Base-by-base conservation (phyloP, 2,888 invertebrate genomes). In the Drosophila gaucha region DNA sequence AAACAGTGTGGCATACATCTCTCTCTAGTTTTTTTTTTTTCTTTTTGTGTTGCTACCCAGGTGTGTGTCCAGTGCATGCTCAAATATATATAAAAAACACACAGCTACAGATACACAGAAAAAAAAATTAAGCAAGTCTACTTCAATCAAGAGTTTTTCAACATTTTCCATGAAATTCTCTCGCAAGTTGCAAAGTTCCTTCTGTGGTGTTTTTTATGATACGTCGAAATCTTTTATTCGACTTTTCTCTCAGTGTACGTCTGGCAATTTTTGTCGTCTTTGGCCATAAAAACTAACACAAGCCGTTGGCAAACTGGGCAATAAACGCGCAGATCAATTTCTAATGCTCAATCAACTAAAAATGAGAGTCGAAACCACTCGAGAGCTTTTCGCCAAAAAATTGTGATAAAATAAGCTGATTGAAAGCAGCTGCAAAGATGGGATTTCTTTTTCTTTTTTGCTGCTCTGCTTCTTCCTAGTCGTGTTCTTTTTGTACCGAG, bases 271-370 rank as follows among this genome's bases (percentile, higher is more conserved):
- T 58, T 52, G 62, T 58, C 56, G 49, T 47, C 47, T 64, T 20
- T 3, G 58, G 64, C 62, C 73, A 75, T 82, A 83, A 86, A 82
- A 86, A 82, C 75, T 80, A 77, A 68, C 67, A 59, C 69, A 49
- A 59, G 49, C 67, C 64, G 43, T 22, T 30, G 72, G 52, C 62
- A 74, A 82, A 68, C 82, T 80, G 57, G 73, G 75, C 73, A 78
- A 86, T 82, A 86, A 83, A 86, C 75, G 77, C 67, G 65, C 65
- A 79, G 80, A 83, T 82, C 86, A 86, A 82, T 82, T 82, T 83
- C 86, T 66, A 75, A 83, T 75, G 80, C 84, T 83, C 80, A 82
- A 83, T 86, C 80, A 86, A 75, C 86, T 83, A 72, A 75, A 74
- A 77, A 68, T 62, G 54, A 49, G 49, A 47, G 39, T 14, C 16